Evolutionary conservation across 2,888 invertebrate genomes (phyloP).

Genomic region (Eilema sororculum): DNA sequence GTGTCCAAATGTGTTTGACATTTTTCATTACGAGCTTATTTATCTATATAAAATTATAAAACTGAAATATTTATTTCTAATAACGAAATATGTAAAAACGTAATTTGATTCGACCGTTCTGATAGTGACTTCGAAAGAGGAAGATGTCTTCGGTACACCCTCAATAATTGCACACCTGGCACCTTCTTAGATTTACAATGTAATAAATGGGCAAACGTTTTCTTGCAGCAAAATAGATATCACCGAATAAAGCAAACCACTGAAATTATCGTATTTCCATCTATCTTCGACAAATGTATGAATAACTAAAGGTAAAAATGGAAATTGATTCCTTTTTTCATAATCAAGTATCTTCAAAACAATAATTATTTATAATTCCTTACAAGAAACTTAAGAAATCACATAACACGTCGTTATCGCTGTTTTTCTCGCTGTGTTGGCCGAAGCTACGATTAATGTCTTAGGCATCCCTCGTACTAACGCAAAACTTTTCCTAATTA

Average conservation of each 20-base stretch:
- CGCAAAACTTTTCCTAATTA: slow-evolving; percentile 82
- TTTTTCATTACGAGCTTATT: background rate
- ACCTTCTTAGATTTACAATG: background rate
- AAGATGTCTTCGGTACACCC: background rate
- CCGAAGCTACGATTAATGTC: slow-evolving; percentile 65
- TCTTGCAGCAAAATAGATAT: background rate
- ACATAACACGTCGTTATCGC: slow-evolving; percentile 47
- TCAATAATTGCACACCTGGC: background rate
- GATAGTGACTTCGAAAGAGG: too few relatives aligned
- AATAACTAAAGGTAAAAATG: background rate
- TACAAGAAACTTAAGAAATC: slow-evolving; percentile 23
- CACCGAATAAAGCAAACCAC: background rate
- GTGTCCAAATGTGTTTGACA: background rate
- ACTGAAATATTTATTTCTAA: too few relatives aligned
- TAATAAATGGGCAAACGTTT: background rate
- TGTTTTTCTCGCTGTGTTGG: slow-evolving; percentile 41
- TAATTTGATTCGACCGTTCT: too few relatives aligned
- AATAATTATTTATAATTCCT: slow-evolving; percentile 20
- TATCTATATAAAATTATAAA: background rate
- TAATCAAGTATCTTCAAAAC: slow-evolving; percentile 5
- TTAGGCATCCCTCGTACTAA: slow-evolving; percentile 61
- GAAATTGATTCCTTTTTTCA: background rate
- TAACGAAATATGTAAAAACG: too few relatives aligned
- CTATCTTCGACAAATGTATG: background rate
- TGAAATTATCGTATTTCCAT: background rate